Evolutionary conservation across 1,140 invertebrate species (phyloP).

Genomic region (Samia ricini): DNA sequence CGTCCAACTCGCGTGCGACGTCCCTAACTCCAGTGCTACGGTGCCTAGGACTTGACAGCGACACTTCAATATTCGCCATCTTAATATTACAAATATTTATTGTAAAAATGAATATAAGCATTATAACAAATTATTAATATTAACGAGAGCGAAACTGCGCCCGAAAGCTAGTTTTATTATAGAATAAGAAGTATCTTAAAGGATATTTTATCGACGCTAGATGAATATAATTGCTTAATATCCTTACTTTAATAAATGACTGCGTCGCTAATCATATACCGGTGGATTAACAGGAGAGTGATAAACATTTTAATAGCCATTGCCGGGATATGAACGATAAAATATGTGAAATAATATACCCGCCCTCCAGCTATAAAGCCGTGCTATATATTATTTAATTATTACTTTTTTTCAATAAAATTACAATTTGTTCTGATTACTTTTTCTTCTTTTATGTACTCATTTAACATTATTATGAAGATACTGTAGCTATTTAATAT

Average conservation of each 20-base stretch:
- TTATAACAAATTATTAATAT: neutral
- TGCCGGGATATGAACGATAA: neutral
- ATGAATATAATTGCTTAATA: neutral
- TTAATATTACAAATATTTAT: conserved; percentile 53
- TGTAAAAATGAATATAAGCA: neutral
- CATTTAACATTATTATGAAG: too few relatives aligned
- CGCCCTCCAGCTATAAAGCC: neutral
- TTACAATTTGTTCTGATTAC: too few relatives aligned
- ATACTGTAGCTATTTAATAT: too few relatives aligned
- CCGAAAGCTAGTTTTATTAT: too few relatives aligned
- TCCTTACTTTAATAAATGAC: neutral
- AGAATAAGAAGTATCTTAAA: too few relatives aligned
- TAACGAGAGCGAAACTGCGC: too few relatives aligned
- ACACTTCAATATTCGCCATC: conserved; percentile 93
- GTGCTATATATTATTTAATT: neutral
- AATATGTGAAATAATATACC: neutral
- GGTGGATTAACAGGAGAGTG: neutral
- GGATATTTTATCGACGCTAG: neutral
- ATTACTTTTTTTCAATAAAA: too few relatives aligned
- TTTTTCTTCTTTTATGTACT: too few relatives aligned
- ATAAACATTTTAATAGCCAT: neutral
- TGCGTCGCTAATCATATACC: neutral
- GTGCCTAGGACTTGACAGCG: conserved; percentile 82
- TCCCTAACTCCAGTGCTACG: conserved; percentile 79
- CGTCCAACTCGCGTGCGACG: conserved; percentile 80